A percentile compares a stretch with the other conserved stretches of the same genome.
Conservation (phyloP, 2,113 vertebrate genomes). For the Bos javanicus region DNA sequence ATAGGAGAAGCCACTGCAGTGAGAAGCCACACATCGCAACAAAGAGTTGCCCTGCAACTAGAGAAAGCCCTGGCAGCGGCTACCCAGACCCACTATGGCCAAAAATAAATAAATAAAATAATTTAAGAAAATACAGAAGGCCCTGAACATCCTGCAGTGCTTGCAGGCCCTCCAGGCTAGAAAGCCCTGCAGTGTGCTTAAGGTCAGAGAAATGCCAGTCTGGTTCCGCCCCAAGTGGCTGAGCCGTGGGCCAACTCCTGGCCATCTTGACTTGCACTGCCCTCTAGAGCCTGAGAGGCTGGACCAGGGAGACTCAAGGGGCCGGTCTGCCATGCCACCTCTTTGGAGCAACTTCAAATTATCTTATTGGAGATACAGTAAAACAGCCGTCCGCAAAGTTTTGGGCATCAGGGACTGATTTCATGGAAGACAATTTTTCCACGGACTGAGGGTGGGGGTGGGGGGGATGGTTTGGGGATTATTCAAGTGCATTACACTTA, state of each 20-base stretch:
- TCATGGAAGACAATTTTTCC: neutral
- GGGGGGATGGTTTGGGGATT: neutral
- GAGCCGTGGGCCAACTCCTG: neutral
- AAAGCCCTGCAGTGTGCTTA: neutral
- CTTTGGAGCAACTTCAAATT: neutral
- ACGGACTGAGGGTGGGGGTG: neutral
- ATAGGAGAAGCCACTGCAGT: neutral
- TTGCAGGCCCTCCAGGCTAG: neutral
- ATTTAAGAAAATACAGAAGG: neutral
- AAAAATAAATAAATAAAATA: neutral
- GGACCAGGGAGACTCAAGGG: neutral
- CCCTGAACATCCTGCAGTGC: neutral
- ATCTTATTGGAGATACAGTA: neutral
- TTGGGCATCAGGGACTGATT: neutral
- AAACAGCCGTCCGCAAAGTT: neutral
- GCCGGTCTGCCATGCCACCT: neutral
- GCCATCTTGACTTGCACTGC: neutral
- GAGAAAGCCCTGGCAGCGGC: neutral
- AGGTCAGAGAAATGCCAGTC: neutral
- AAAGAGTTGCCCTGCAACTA: neutral
- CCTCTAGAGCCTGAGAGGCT: neutral
- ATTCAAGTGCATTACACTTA: neutral
- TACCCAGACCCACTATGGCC: neutral
- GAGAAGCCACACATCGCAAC: accelerated
- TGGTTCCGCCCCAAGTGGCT: neutral